Base-by-base conservation (phyloP, 1,140 invertebrate species). In the Anoplolepis gracilipes region DNA sequence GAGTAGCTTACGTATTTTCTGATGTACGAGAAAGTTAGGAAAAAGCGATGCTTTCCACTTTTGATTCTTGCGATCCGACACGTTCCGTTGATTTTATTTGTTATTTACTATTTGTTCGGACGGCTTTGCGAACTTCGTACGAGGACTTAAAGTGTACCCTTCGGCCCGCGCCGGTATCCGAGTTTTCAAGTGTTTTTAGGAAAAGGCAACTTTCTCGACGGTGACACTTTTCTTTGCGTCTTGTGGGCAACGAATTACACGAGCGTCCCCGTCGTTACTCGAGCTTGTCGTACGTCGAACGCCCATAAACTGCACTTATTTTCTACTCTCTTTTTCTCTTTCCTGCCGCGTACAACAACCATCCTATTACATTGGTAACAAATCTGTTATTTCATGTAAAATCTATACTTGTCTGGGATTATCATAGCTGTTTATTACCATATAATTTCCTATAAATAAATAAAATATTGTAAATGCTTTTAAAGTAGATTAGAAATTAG, bases 121-220 rank as follows among this genome's bases (percentile, higher is more conserved):
- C 25, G 53, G 78, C 28, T 59, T 59, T 55, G 33, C 78, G 25
- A 82, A 82, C 78, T 82, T 82, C 78, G 78, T 82, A 82, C 67
- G 78, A 82, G 67, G 78, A 82, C 78, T 82, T 82, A 46, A 46
- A 82, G 67, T 73, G 67, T 82, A 73, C 78, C 78, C 67, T 82
- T 82, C 78, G 78, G 78, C 36, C 67, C 36, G 36, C 78, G 53
- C 67, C 67, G 67, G 25, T 61, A 73, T 73, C 67, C 53, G 53
- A 82, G 78, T 82, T 82, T 72, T 82, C 78, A 82, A 82, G 78
- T 82, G 78, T 82, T 82, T 82, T 82, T 82, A 82, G 78, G 67
- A 82, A 82, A 82, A 82, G 67, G 67, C 78, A 82, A 82, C 78
- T 82, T 82, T 82, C 78, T 82, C 78, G 53, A 33, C 67, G 46